Conservation (phyloP, 2,113 vertebrate species). For the Oncorhynchus nerka region DNA sequence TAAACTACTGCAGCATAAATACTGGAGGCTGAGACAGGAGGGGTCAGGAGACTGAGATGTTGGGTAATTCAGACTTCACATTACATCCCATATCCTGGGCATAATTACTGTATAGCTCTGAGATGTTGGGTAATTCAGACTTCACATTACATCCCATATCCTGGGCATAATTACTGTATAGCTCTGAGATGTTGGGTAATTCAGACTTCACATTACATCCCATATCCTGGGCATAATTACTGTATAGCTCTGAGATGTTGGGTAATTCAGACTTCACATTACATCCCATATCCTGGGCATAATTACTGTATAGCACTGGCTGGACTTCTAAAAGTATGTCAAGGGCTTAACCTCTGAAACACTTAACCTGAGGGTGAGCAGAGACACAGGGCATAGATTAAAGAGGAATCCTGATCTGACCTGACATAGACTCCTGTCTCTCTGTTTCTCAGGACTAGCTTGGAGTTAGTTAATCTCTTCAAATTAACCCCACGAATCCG, state of each 20-base stretch:
- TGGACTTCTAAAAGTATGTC: not conserved
- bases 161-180: too few relatives aligned
- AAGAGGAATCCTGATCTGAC: constrained; percentile 6
- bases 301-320: not conserved
- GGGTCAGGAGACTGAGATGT: too few relatives aligned
- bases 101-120: not conserved
- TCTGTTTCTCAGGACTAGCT: not conserved
- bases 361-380: constrained; percentile 1
- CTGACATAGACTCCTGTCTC: not conserved
- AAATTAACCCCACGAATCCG: too few relatives aligned
- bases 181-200: too few relatives aligned
- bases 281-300: not conserved
- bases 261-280: constrained; percentile 15
- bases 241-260: not conserved
- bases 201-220: too few relatives aligned
- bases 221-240: too few relatives aligned
- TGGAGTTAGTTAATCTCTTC: not conserved
- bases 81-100: not conserved
- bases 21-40: too few relatives aligned
- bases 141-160: too few relatives aligned
- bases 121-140: not conserved
- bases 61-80: constrained; percentile 10
- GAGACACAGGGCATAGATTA: constrained; percentile 12
- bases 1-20: too few relatives aligned
- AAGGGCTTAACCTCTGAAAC: not conserved